Evolutionary conservation across 2,888 invertebrate species (phyloP), one percentile per base, ranked within the genome.

Genomic region (Torymus auratus): DNA sequence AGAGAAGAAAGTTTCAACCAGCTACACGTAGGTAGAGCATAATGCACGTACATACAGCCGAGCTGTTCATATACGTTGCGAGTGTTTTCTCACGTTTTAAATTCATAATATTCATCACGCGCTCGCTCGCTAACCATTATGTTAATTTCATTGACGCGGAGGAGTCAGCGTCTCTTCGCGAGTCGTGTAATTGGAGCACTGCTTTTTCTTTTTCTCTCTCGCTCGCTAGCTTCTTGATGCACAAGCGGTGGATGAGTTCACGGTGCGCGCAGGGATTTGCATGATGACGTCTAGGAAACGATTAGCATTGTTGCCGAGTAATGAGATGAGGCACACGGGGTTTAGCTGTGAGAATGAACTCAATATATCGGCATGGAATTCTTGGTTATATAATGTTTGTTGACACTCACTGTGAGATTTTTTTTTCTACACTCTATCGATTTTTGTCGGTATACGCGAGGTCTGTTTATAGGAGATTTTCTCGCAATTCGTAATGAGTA

Each of bases 31-130:
- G 7, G 13, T 70, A 20, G 20, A 56, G 15, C 28, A 28, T 28
- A 2, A 3, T 28, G 3, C 28, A 11, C 41, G 14, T 60, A 69
- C 11, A 69, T 23, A n/a, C 28, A 64, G 64, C 17, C 60, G 15
- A 60, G 28, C 20, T 61, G 28, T 68, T 68, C 53, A 58, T 65
- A 58, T 65, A 15, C 14, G 20, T 41, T 41, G 20, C 67, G n/a
- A 58, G 23, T 52, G 28, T 75, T 80, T 77, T 80, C 80, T 80
- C 80, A 80, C 75, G 75, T 76, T 80, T 75, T 50, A 71, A 67
- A 80, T 80, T 60, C 80, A 80, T 60, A 71, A 71, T 71, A 71
- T 58, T 80, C 20, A 61, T 41, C 60, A 65, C 52, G 50, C 62
- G 53, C 56, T 60, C 23, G 61, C 41, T 13, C 55, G 23, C 62